Conservation (phyloP, 2,797 vertebrate genomes). For the Stomatorhinus walkeri region DNA sequence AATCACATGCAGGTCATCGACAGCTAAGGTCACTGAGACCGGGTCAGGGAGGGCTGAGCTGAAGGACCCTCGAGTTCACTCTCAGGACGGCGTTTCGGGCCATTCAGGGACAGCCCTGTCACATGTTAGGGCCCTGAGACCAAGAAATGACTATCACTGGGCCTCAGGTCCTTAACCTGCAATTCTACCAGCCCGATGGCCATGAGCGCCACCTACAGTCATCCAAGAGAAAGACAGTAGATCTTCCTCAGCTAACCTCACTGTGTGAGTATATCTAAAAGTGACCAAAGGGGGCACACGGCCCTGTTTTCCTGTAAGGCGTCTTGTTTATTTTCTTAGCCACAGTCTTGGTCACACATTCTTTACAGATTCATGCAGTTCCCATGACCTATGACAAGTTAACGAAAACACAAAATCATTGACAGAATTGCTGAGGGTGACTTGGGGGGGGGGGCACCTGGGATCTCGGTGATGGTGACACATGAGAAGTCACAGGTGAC, state of each 20-base stretch:
- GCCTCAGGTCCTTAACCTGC: not conserved
- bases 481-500: conserved; percentile 77
- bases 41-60: not conserved
- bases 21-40: conserved; percentile 15
- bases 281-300: not conserved
- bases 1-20: conserved; percentile 49
- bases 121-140: not conserved
- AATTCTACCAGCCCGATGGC: not conserved
- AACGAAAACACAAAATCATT: not conserved
- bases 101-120: not conserved
- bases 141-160: not conserved
- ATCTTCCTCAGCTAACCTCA: not conserved
- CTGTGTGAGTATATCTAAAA: not conserved
- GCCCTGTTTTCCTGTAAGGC: not conserved
- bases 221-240: not conserved
- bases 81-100: not conserved
- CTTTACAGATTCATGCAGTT: not conserved
- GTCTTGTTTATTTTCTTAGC: not conserved
- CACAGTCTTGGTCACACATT: not conserved
- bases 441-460: conserved; percentile 50
- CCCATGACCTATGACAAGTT: not conserved
- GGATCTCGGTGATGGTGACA: conserved; percentile 67
- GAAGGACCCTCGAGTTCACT: not conserved
- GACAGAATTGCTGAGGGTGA: not conserved
- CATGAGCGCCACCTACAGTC: not conserved